Conservation (phyloP, 2,888 invertebrate species). For the Ptychoptera albimana region DNA sequence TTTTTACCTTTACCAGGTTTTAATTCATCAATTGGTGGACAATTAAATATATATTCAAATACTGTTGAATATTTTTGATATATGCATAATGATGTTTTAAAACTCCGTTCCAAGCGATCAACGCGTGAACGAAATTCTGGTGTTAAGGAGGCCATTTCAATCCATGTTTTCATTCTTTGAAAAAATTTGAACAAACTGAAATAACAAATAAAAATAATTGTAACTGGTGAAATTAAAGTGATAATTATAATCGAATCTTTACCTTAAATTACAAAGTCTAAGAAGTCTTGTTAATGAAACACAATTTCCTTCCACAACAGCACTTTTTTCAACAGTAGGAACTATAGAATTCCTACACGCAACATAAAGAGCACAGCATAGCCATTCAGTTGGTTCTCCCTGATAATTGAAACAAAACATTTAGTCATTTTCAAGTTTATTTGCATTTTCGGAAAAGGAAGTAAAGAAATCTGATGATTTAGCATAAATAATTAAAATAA, state of each 20-base stretch:
- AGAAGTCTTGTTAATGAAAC: slow-evolving; percentile 83
- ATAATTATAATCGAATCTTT: neutral
- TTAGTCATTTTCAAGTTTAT: neutral
- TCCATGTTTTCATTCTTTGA: slow-evolving; percentile 87
- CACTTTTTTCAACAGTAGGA: slow-evolving; percentile 59
- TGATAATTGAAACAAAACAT: slow-evolving; percentile 26
- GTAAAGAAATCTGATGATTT: no score
- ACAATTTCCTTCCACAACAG: slow-evolving; percentile 73
- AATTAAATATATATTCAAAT: slow-evolving; percentile 71
- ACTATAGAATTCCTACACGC: slow-evolving; percentile 67
- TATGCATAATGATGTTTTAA: slow-evolving; percentile 85
- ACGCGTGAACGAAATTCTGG: slow-evolving; percentile 70
- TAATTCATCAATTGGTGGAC: slow-evolving; percentile 30
- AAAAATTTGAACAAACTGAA: slow-evolving; percentile 84
- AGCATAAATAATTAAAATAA: no score
- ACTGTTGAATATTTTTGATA: slow-evolving; percentile 85
- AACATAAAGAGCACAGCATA: slow-evolving; percentile 86
- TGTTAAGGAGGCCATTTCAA: slow-evolving; percentile 81
- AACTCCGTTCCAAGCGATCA: slow-evolving; percentile 71
- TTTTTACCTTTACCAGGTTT: slow-evolving; percentile 20
- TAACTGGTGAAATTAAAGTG: neutral
- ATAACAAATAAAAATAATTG: slow-evolving; percentile 13
- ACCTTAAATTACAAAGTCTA: slow-evolving; percentile 78
- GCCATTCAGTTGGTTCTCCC: slow-evolving; percentile 86
- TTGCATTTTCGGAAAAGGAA: no score